phyloP scores from a whole-genome alignment of 1,140 invertebrate species.

The Drosophila neocordata region DNA sequence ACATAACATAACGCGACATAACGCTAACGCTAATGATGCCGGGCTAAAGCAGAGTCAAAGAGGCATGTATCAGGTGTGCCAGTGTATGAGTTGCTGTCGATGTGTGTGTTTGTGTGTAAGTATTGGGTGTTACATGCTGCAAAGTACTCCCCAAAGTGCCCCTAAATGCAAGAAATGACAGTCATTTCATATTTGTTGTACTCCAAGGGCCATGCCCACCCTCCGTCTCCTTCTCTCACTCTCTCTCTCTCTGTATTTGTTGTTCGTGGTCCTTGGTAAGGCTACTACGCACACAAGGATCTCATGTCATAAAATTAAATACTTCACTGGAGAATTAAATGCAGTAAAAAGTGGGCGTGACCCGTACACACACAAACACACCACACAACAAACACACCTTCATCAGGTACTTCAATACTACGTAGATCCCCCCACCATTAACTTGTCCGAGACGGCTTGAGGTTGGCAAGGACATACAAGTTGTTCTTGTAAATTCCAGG shows the following conservation, averaged over 20 bases:
- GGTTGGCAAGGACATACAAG: slow-evolving; percentile 41
- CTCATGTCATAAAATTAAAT: slow-evolving; percentile 80
- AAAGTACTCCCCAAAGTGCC: slow-evolving; percentile 80
- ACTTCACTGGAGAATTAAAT: slow-evolving; percentile 81
- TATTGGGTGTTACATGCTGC: slow-evolving; percentile 79
- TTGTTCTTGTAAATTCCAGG: slow-evolving; percentile 48
- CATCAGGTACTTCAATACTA: slow-evolving; percentile 38
- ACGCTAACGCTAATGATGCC: slow-evolving; percentile 79
- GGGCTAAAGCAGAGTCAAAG: slow-evolving; percentile 53
- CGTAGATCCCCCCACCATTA: neutral
- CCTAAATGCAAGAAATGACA: slow-evolving; percentile 81
- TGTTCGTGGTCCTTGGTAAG: slow-evolving; percentile 18
- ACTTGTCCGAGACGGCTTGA: neutral
- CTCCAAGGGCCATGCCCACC: slow-evolving; percentile 57
- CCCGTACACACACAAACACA: slow-evolving; percentile 15
- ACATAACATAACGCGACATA: slow-evolving; percentile 77
- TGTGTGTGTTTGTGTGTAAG: slow-evolving; percentile 43
- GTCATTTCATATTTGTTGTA: slow-evolving; percentile 81
- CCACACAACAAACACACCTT: slow-evolving; percentile 59
- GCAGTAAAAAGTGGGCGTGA: slow-evolving; percentile 79
- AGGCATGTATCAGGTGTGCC: slow-evolving; percentile 55
- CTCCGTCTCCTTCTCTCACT: slow-evolving; percentile 25
- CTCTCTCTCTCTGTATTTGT: neutral
- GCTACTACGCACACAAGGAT: slow-evolving; percentile 52
- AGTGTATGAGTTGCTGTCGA: neutral